Evolutionary conservation across 2,888 invertebrate genomes (phyloP), one percentile per base, ranked within the genome.

Genomic region (Dendrolimus pini): DNA sequence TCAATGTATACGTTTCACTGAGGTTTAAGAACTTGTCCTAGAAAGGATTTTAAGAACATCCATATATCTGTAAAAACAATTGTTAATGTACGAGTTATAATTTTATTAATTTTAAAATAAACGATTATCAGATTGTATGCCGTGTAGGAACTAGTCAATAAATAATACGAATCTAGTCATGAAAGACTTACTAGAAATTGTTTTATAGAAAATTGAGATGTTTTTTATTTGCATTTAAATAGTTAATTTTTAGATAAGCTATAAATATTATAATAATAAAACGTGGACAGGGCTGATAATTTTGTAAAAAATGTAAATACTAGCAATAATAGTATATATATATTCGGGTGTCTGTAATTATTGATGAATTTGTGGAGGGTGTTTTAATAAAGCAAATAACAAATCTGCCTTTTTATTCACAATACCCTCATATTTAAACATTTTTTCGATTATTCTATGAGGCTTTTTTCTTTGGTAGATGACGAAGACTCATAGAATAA

Each of bases 341-440:
- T 83, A 85, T 75, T 75, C 74, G 82, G 82, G 81, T 87, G 84
- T 83, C 82, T 82, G 83, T 85, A 82, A 80, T 72, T 75, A 77
- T 75, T 75, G 80, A 78, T 68, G 82, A 80, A 71, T 77, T 79
- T 79, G 81, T 84, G 82, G 82, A 83, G 85, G 87, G 85, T 87
- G 88, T 89, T 90, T 89, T 89, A 89, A 84, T 89, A 90, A 89
- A 89, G 81, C 80, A 80, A 85, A 75, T 77, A 82, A 79, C 76
- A 78, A 82, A 80, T 71, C 47, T 47, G 47, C 12, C 47, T 47
- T 47, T 10, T 47, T 47, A 47, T 47, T 47, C 9, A 30, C 30
- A 30, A 30, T 30, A 30, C 30, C 30, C 30, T 30, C 30, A 30
- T 30, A 6, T 30, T 30, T 3, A 30, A 3, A 6, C 3, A 30